Conservation (phyloP, 2,113 vertebrate species). For the Cheirogaleus medius region DNA sequence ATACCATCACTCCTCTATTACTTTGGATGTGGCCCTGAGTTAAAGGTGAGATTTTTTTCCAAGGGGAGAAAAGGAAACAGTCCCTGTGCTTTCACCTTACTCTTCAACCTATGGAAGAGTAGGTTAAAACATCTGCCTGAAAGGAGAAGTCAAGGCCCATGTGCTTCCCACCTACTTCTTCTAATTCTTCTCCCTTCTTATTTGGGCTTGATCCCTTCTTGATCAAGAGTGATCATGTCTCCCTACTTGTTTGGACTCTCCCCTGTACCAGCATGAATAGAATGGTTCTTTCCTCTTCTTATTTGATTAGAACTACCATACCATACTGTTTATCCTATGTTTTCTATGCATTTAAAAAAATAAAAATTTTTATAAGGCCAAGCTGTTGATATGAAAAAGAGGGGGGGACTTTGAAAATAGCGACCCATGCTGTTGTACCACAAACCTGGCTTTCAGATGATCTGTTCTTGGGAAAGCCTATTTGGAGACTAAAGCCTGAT, state of each 20-base stretch:
- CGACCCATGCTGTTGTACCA: neutral
- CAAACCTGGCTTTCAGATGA: neutral
- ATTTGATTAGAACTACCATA: neutral
- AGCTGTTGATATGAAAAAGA: neutral
- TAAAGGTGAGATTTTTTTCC: neutral
- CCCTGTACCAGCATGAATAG: too few species aligned
- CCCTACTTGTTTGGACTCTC: neutral
- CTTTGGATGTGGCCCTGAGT: neutral
- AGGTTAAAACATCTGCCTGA: neutral
- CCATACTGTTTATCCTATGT: neutral
- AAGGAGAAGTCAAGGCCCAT: neutral
- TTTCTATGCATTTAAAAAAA: neutral
- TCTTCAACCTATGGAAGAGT: neutral
- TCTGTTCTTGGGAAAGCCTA: neutral
- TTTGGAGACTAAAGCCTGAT: neutral
- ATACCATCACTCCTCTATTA: neutral
- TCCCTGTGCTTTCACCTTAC: neutral
- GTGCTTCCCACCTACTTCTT: neutral
- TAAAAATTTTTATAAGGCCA: neutral
- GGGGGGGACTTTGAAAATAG: neutral
- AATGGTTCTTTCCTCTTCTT: neutral
- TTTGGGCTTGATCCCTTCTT: neutral
- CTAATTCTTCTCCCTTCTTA: neutral
- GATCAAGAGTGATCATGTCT: neutral
- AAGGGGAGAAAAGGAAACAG: neutral